Conservation (phyloP, 2,888 invertebrate genomes). For the Mythimna lalbum region DNA sequence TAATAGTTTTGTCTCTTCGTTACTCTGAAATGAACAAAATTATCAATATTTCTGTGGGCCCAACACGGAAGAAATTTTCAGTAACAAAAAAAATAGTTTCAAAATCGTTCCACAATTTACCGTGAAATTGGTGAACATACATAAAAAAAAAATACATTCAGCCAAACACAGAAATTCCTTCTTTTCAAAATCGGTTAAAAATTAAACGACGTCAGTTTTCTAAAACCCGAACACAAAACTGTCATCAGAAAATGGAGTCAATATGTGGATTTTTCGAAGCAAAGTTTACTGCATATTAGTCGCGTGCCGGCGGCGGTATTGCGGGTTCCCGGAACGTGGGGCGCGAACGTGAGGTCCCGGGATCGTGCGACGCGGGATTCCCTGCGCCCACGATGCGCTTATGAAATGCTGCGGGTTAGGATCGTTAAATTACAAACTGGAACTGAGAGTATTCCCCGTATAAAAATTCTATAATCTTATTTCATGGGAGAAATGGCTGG, state of each 20-base stretch:
- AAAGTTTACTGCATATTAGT: not conserved
- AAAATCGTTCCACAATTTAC: too few species aligned
- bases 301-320: not conserved
- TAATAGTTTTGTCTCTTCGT: too few species aligned
- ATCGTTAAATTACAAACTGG: not conserved
- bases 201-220: not conserved
- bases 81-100: too few species aligned
- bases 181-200: too few species aligned
- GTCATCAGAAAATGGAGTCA: not conserved
- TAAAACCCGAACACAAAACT: not conserved
- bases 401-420: not conserved
- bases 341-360: not conserved
- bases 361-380: not conserved
- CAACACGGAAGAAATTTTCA: too few species aligned
- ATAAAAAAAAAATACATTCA: too few species aligned
- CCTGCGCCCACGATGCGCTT: not conserved
- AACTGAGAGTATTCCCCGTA: slow-evolving; percentile 1
- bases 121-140: too few species aligned
- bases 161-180: too few species aligned
- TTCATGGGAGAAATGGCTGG: not conserved
- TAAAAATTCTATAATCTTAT: not conserved
- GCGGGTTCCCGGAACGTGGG: not conserved
- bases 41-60: too few species aligned
- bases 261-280: not conserved
- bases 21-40: too few species aligned